Evolutionary conservation across 2,113 vertebrate genomes (phyloP), one percentile per base, ranked within the genome.

Genomic region (Ailuropoda melanoleuca): DNA sequence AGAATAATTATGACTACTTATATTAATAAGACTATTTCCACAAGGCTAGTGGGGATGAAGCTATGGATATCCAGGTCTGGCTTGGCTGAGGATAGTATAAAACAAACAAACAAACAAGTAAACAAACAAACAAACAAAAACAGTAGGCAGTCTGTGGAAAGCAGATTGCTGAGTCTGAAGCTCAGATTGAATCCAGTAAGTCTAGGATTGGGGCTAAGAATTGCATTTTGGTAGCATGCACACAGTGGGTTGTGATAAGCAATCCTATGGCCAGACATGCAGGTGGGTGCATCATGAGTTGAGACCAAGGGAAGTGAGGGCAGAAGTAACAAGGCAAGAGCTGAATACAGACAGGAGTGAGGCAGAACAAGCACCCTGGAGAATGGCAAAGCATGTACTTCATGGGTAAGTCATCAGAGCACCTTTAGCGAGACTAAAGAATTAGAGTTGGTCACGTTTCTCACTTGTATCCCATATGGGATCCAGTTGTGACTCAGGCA

Each of bases 361-460:
- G 31, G 64, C 21, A 29, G 66, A 77, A 3, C 48, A 8, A 37
- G 29, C 1, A 31, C 24, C 50, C 39, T 78, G 60, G 23, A 58
- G 53, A 80, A 24, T 8, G 80, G 77, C 77, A 88, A 77, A 19
- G 24, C 10, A 39, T 17, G 15, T 29, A 46, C n/a, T 78, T 31
- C 17, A 8, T 62, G 46, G 10, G 31, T 23, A 37, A 37, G 43
- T n/a, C 37, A 66, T 58, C 31, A 58, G 26, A 85, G 55, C 2
- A 81, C 34, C 11, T 43, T 66, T 46, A 84, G 23, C 56, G 48
- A 64, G 29, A 6, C 21, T 50, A 37, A 10, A 53, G 39, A 6
- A 1, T 43, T 46, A n/a, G 1, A 18, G 15, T 29, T n/a, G 26
- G n/a, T 21, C 46, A 66, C 1, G 6, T 17, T 4, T 11, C 48